A percentile compares a stretch with the other conserved stretches of the same genome.
Evolutionary conservation across 2,888 invertebrate species (phyloP).

Genomic region (Scaptomyza cyrtandrae): DNA sequence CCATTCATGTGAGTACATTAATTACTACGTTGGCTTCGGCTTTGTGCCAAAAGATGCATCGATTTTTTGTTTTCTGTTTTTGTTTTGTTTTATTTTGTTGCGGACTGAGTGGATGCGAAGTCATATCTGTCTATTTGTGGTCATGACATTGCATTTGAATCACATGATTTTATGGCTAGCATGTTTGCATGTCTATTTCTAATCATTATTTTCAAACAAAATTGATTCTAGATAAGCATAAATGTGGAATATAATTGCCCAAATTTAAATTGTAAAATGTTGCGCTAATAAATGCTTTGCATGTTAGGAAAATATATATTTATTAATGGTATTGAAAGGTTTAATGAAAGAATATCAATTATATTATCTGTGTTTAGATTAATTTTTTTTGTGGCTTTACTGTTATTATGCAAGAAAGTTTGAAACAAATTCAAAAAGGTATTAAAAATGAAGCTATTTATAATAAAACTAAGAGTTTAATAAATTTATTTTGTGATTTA

Average conservation of each 20-base stretch:
- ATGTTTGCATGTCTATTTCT: slow-evolving; percentile 18
- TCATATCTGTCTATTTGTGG: not conserved
- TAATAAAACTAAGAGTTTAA: no score
- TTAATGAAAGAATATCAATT: no score
- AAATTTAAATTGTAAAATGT: not conserved
- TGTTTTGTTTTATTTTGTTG: not conserved
- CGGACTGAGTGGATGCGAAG: not conserved
- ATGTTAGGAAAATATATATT: no score
- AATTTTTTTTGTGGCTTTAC: no score
- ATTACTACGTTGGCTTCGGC: not conserved
- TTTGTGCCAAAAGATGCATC: slow-evolving; percentile 2
- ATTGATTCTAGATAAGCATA: slow-evolving; percentile 4
- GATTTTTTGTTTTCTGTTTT: not conserved
- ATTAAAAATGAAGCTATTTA: no score
- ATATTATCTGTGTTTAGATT: no score
- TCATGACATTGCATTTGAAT: slow-evolving; percentile 28
- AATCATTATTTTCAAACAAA: slow-evolving; percentile 13
- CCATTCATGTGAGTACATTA: slow-evolving; percentile 13
- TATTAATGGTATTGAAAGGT: no score
- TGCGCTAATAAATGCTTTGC: no score
- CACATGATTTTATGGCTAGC: slow-evolving; percentile 16
- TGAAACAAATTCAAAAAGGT: no score
- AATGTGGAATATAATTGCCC: slow-evolving; percentile 12
- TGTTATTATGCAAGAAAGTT: no score
- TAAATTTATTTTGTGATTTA: no score